Percentiles rank a stretch among this genome's conserved stretches.
phyloP scores from a whole-genome alignment of 2,113 vertebrate species.

The Zootoca vivipara region DNA sequence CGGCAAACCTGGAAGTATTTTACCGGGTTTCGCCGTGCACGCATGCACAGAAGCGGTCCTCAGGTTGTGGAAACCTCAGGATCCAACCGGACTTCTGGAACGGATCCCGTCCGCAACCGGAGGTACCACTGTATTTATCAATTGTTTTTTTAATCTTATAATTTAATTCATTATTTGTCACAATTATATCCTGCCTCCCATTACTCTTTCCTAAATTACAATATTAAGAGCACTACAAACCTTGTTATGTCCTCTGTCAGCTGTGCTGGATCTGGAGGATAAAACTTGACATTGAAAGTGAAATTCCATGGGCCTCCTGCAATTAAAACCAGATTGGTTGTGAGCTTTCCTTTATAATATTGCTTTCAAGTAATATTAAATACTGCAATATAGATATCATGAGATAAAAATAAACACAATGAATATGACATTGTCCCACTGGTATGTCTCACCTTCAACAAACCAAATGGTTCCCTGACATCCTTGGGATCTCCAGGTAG shows the following conservation, averaged over 20 bases:
- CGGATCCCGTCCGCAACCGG: too few species aligned
- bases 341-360: neutral
- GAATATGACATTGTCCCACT: neutral
- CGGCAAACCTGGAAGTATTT: too few species aligned
- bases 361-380: neutral
- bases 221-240: slow-evolving; percentile 62
- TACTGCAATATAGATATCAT: neutral
- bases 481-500: neutral
- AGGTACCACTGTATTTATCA: too few species aligned
- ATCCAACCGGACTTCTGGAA: too few species aligned
- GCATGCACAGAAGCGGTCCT: too few species aligned
- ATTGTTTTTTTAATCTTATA: neutral
- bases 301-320: slow-evolving; percentile 82
- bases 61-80: too few species aligned
- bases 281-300: slow-evolving; percentile 89
- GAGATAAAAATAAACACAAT: neutral
- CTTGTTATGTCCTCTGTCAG: slow-evolving; percentile 98
- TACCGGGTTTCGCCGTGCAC: too few species aligned
- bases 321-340: slow-evolving; percentile 48
- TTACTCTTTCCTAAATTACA: neutral
- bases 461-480: neutral
- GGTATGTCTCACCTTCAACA: neutral
- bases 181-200: neutral
- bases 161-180: neutral
- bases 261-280: slow-evolving; percentile 94